Conservation (phyloP, 1,140 invertebrate species). For the Drosophila kikkawai region DNA sequence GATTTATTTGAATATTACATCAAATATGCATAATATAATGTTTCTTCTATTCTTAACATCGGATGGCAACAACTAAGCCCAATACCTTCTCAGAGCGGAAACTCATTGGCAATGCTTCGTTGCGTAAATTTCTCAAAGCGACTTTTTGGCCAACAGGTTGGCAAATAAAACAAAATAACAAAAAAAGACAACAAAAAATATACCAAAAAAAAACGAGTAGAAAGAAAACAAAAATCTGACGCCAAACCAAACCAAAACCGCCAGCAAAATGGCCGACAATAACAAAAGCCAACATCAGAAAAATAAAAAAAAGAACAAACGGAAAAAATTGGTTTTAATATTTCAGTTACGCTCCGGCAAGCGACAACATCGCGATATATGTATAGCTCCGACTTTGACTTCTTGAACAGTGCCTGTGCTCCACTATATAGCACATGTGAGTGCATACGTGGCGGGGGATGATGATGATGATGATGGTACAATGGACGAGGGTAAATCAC, state of each 20-base stretch:
- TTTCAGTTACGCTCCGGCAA: conserved; percentile 83
- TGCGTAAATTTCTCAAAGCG: conserved; percentile 80
- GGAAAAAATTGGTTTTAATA: conserved; percentile 77
- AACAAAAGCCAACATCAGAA: conserved; percentile 54
- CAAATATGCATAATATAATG: neutral
- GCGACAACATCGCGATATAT: conserved; percentile 78
- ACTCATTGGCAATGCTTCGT: conserved; percentile 84
- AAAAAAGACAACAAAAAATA: conserved; percentile 27
- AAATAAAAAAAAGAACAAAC: conserved; percentile 46
- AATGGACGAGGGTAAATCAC: conserved; percentile 77
- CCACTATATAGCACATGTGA: conserved; percentile 19
- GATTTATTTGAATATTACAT: neutral
- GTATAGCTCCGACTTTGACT: conserved; percentile 56
- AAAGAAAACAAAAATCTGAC: conserved; percentile 72
- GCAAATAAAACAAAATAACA: conserved; percentile 35
- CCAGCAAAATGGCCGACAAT: conserved; percentile 72
- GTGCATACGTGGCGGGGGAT: conserved; percentile 35
- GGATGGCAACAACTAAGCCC: conserved; percentile 67
- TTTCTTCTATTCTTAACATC: neutral
- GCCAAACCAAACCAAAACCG: conserved; percentile 62
- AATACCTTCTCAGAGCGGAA: conserved; percentile 80
- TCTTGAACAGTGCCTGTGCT: conserved; percentile 61
- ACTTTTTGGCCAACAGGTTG: conserved; percentile 80
- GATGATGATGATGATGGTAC: conserved; percentile 16
- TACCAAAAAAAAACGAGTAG: conserved; percentile 51